phyloP scores from a whole-genome alignment of 2,888 invertebrate genomes.

The Lasius platythorax region DNA sequence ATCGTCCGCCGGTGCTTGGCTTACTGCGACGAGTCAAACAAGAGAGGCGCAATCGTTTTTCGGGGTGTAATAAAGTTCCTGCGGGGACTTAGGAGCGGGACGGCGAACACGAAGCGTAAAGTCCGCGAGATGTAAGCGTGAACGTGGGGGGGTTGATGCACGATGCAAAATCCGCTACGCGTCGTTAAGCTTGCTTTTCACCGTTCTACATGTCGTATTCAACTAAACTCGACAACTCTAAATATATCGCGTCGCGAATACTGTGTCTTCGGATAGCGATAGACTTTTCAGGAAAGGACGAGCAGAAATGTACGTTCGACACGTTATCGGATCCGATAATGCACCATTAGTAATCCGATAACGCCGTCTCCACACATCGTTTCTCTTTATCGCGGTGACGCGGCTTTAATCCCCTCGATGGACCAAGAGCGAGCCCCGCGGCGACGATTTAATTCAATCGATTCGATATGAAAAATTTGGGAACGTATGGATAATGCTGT shows the following conservation, averaged over 20 bases:
- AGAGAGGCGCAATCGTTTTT: conserved; percentile 59
- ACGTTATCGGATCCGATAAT: conserved; percentile 51
- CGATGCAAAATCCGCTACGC: conserved; percentile 76
- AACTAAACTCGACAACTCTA: conserved; percentile 63
- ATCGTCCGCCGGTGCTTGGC: conserved; percentile 59
- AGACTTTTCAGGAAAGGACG: conserved; percentile 12
- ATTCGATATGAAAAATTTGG: conserved; percentile 51
- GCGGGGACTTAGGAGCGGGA: conserved; percentile 43
- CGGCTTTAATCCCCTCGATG: conserved; percentile 40
- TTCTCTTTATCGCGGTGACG: conserved; percentile 44
- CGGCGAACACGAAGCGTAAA: conserved; percentile 60
- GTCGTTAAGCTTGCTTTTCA: conserved; percentile 75
- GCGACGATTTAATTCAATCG: conserved; percentile 48
- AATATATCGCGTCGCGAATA: conserved; percentile 68
- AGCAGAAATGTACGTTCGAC: neutral
- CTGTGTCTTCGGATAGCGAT: conserved; percentile 26
- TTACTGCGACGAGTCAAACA: conserved; percentile 69
- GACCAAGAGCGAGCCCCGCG: conserved; percentile 12
- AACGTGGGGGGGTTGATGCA: conserved; percentile 71
- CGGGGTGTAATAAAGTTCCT: conserved; percentile 69
- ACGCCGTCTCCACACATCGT: conserved; percentile 20
- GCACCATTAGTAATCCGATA: conserved; percentile 49
- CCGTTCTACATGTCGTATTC: conserved; percentile 65
- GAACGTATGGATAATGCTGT: conserved; percentile 18
- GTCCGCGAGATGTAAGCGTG: conserved; percentile 67